Base-by-base conservation (phyloP, 2,113 vertebrate genomes). In the Vulpes vulpes region DNA sequence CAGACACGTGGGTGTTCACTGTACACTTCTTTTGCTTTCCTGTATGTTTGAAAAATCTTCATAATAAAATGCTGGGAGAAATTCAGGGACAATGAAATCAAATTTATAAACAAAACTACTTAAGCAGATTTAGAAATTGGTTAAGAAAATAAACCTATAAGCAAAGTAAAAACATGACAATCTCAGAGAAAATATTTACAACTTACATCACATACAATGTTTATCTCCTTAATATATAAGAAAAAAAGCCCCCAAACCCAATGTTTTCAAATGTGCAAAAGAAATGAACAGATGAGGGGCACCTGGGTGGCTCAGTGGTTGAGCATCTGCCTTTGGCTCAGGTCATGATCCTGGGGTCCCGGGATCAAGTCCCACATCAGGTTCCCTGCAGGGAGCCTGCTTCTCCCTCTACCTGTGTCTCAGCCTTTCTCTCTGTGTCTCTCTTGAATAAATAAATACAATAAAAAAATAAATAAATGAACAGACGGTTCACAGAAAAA, bases 91-190 rank as follows among this genome's bases (percentile, higher is more conserved):
- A 38, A 22, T 80, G 35, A 27, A 81, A 88, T 81, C 69, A 81
- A 87, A 80, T 30, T 81, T 88, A 51, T 88, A 80, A 94, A 89
- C 59, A 94, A 89, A 88, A 38, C 38, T n/a, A 35, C 62, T 60
- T 35, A 71, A 30, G 64, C 62, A 88, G 32, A 35, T 81, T 94
- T 60, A 60, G 76, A 81, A 88, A 49, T 51, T 49, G 51, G 38
- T 49, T 59, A 71, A 60, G 62, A 69, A 57, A 69, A 81, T 32
- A 35, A 38, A 16, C 3, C 62, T 35, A 69, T 71, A 60, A 88
- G 38, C 51, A 88, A 88, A 69, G 73, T 73, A 20, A 76, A 93
- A 76, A 27, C 16, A 11, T 43, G 69, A 32, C 12, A 0, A 43
- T 80, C 84, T 94, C 51, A 35, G 74, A 87, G 60, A 79, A 80